These are phyloP conservation scores for Condylostylus longicornis DNA, from an alignment of 1,140 invertebrate genomes.

Conservation along the genomic window DNA sequence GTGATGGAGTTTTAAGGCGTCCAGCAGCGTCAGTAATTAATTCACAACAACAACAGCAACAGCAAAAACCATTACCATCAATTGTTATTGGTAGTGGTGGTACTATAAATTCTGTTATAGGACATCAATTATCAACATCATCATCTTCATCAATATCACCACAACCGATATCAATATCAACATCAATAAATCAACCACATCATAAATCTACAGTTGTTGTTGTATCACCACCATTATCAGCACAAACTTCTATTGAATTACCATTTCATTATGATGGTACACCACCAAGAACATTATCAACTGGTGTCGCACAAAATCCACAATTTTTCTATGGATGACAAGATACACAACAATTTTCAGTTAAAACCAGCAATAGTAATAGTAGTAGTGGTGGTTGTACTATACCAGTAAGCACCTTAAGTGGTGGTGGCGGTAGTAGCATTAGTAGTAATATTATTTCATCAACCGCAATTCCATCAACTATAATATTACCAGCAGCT, in stretches of 20 bases:
- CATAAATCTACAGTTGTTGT: constrained; percentile 15
- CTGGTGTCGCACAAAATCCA: constrained; percentile 22
- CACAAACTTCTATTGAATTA: constrained; percentile 10
- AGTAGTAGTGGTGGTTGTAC: no score
- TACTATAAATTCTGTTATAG: not conserved
- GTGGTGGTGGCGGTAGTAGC: no score
- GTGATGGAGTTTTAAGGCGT: constrained; percentile 16
- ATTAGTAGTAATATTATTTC: no score
- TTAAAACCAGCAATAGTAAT: no score
- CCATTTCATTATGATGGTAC: constrained; percentile 23
- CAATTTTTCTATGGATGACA: constrained; percentile 31
- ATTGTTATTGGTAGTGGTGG: no score
- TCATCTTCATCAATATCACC: constrained; percentile 11
- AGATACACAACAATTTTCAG: no score
- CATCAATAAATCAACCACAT: constrained; percentile 10
- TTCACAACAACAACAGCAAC: constrained; percentile 12
- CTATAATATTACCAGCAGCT: no score
- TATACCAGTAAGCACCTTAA: no score
- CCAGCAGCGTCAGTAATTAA: constrained; percentile 17
- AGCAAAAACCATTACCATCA: no score
- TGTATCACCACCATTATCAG: constrained; percentile 9
- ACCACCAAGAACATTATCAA: constrained; percentile 25
- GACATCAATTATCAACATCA: constrained; percentile 12
- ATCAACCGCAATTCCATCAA: no score
- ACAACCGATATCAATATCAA: constrained; percentile 5